Evolutionary conservation across 2,888 invertebrate genomes (phyloP), one percentile per base, ranked within the genome.

Genomic region (Lymantria dispar): DNA sequence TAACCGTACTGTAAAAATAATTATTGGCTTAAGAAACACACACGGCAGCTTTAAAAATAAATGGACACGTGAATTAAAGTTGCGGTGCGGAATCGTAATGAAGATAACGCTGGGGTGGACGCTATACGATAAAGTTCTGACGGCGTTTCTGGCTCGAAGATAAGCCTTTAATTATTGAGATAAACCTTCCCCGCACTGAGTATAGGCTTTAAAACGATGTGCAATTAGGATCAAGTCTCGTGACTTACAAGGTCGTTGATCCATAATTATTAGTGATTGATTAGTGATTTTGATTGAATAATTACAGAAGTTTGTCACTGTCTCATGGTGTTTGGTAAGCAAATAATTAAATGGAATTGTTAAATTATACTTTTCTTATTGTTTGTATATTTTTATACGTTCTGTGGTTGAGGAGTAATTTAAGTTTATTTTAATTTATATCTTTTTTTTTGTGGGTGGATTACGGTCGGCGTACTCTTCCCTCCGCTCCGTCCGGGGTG

Each of bases 1-100:
- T 22, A 22, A 22, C 22, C 5, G 22, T 22, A 22, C 22, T 22
- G 75, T 78, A 66, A 71, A 78, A 79, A 84, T 86, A 85, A 86
- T 82, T 79, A 82, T 80, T 80, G 81, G 83, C 81, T 81, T 78
- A 80, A 82, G 76, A 79, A 83, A 82, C 73, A 74, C 64, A 78
- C 54, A 81, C 79, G 78, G 80, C 80, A 72, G 80, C 82, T 81
- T 83, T 85, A 84, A 82, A 84, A 88, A 87, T 87, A 84, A 89
- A 88, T 87, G 87, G 83, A 83, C 74, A 81, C 74, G 79, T 80
- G 87, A 87, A 88, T 87, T 84, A 83, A 86, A 87, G 78, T 82
- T 77, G 78, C 78, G 68, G 74, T 72, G 77, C 75, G 64, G 74
- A 84, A 74, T 78, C 75, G 81, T 87, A 89, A 88, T 88, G 87